Percentiles rank a stretch among this genome's conserved stretches.
Evolutionary conservation across 2,113 vertebrate species (phyloP).

Genomic region (Dipodomys stephensi): DNA sequence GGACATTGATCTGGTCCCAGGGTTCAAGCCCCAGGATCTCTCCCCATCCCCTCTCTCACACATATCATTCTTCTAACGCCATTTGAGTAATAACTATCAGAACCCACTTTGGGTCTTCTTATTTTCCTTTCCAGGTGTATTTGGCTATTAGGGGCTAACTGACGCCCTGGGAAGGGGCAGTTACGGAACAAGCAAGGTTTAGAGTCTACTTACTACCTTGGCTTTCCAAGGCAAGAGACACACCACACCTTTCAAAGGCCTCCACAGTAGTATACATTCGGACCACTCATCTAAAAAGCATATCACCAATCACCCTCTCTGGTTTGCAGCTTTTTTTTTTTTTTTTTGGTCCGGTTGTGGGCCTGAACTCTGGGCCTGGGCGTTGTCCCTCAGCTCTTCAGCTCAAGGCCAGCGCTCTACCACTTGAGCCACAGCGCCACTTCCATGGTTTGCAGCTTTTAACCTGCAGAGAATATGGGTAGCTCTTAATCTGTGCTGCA

Average conservation of each 20-base stretch:
- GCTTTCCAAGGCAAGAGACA: constrained; percentile 15
- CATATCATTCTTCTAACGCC: not conserved
- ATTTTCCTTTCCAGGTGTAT: not conserved
- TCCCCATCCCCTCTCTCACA: too few relatives aligned
- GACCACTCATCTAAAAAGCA: not conserved
- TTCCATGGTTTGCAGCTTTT: constrained; percentile 40
- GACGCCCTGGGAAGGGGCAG: not conserved
- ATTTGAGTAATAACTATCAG: constrained; percentile 11
- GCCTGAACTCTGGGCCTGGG: too few relatives aligned
- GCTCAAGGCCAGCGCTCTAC: too few relatives aligned
- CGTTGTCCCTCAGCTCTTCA: too few relatives aligned
- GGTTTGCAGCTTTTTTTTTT: constrained; percentile 43
- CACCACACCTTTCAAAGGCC: not conserved
- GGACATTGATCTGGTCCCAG: too few relatives aligned
- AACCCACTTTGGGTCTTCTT: not conserved
- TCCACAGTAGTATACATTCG: not conserved
- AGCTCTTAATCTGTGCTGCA: not conserved
- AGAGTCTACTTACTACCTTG: not conserved
- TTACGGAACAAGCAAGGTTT: not conserved
- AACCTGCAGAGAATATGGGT: not conserved
- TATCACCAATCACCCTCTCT: not conserved
- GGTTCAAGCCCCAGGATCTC: too few relatives aligned
- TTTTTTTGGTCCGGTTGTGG: too few relatives aligned
- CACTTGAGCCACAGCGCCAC: too few relatives aligned
- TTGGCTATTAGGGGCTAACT: not conserved